Evolutionary conservation across 2,797 vertebrate genomes (phyloP), one percentile per base, ranked within the genome.

Genomic region (Megalops cyprinoides): DNA sequence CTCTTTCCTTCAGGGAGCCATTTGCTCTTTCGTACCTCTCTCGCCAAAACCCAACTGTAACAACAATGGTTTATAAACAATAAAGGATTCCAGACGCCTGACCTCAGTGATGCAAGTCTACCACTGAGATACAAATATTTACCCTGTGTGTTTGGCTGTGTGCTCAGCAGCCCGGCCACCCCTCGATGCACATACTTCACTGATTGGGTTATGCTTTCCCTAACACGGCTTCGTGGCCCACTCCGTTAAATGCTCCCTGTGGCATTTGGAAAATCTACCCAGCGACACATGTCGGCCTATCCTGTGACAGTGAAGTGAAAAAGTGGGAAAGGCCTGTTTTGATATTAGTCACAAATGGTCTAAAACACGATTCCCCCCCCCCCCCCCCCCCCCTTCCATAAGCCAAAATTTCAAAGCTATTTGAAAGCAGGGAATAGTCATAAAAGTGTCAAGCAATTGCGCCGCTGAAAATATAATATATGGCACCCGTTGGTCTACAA

Each of bases 111-210:
- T 89, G 91, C 80, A 82, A 93, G 94, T 91, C 90, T 91, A 94
- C 94, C 93, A 90, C 91, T 92, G 93, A 94, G 93, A 95, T 94
- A 94, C 95, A 95, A 96, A 96, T 96, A 96, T 96, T 97, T 96
- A 96, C 92, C 93, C 93, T 94, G 92, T 91, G 93, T 90, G 55
- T 93, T 94, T 95, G 94, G 94, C 94, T 94, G 91, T 90, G 89
- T 90, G 92, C 94, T 90, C 87, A 87, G 93, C 94, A 92, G 91
- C 91, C 92, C 90, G 90, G 94, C 93, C 92, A 86, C 78, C 91
- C 93, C 92, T 94, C 92, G 92, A 94, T 91, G 93, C 91, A 91
- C 94, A 95, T 94, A 94, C 94, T 93, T 93, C 89, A 87, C 91
- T 92, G 93, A 95, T 91, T 93, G 93, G 94, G 92, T 93, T 94